Percentiles rank a stretch among this genome's conserved stretches.
Evolutionary conservation across 2,888 invertebrate species (phyloP).

Genomic region (Amaurobius ferox): DNA sequence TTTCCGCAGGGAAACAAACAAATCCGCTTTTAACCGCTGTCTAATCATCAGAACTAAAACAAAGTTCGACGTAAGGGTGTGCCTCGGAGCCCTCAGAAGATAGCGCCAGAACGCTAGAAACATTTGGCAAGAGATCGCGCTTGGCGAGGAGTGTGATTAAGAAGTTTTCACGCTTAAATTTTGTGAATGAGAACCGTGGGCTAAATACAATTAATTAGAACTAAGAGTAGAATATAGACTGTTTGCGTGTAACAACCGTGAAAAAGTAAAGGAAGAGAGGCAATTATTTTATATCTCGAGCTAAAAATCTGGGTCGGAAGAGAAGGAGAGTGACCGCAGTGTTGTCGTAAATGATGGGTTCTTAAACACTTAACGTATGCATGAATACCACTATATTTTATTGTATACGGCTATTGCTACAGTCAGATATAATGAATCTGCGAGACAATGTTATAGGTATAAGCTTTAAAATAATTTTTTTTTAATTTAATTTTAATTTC

Average conservation of each 20-base stretch:
- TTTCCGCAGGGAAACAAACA: conserved; percentile 32
- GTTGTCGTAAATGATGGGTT: no score
- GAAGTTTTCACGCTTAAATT: background rate
- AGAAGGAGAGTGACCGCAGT: background rate
- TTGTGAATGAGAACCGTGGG: background rate
- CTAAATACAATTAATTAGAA: background rate
- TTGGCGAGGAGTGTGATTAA: conserved; percentile 39
- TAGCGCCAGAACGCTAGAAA: conserved; percentile 15
- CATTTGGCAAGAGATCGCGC: conserved; percentile 43
- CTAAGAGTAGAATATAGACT: background rate
- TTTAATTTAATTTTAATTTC: no score
- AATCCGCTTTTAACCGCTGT: conserved; percentile 33
- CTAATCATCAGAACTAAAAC: conserved; percentile 62
- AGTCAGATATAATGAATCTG: no score
- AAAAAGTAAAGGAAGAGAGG: background rate
- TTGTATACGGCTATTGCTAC: no score
- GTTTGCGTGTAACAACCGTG: background rate
- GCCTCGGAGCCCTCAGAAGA: conserved; percentile 52
- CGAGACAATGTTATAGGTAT: no score
- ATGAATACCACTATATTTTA: no score
- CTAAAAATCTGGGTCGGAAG: background rate
- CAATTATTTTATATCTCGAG: background rate
- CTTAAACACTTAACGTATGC: no score
- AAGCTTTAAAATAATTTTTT: no score
- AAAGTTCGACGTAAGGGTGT: conserved; percentile 68